phyloP scores from a whole-genome alignment of 2,113 vertebrate species.

The Corythoichthys haematopterus region DNA sequence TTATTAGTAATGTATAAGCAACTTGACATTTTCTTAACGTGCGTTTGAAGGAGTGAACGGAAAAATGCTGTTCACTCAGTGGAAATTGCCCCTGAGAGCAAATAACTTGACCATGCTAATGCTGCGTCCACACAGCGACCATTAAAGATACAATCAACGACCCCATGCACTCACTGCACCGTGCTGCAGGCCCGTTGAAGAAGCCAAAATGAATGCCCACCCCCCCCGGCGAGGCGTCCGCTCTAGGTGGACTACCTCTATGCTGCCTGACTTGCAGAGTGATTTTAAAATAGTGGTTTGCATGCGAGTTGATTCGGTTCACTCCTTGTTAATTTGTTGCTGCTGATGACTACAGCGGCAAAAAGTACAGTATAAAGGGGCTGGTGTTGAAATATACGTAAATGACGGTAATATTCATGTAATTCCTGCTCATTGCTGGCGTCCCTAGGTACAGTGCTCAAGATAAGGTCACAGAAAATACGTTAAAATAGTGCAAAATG shows the following conservation, averaged over 20 bases:
- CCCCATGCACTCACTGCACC: conserved; percentile 66
- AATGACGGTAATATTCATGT: background rate
- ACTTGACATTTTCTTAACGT: conserved; percentile 66
- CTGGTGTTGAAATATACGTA: conserved; percentile 12
- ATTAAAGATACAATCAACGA: conserved; percentile 78
- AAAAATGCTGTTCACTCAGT: conserved; percentile 74
- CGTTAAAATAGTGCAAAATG: background rate
- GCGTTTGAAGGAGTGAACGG: conserved; percentile 67
- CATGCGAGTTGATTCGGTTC: conserved; percentile 58
- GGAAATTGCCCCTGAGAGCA: conserved; percentile 78
- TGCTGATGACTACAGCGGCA: conserved; percentile 53
- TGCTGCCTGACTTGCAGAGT: conserved; percentile 11
- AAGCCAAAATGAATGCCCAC: conserved; percentile 20
- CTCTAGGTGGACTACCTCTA: conserved; percentile 18
- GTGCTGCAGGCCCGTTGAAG: conserved; percentile 32
- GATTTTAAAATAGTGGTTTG: conserved; percentile 38
- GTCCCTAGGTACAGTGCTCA: background rate
- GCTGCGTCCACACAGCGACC: conserved; percentile 64
- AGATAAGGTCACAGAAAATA: background rate
- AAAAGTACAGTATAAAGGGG: background rate
- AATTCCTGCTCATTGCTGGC: background rate
- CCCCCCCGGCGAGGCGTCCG: background rate
- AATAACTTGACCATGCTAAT: conserved; percentile 76
- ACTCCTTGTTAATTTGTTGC: conserved; percentile 63
- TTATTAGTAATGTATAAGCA: conserved; percentile 51